Percentiles rank a stretch among this genome's conserved stretches.
These are phyloP conservation scores for Sebastes baramenuke DNA, from an alignment of 2,797 vertebrate species.

Conservation along the genomic window DNA sequence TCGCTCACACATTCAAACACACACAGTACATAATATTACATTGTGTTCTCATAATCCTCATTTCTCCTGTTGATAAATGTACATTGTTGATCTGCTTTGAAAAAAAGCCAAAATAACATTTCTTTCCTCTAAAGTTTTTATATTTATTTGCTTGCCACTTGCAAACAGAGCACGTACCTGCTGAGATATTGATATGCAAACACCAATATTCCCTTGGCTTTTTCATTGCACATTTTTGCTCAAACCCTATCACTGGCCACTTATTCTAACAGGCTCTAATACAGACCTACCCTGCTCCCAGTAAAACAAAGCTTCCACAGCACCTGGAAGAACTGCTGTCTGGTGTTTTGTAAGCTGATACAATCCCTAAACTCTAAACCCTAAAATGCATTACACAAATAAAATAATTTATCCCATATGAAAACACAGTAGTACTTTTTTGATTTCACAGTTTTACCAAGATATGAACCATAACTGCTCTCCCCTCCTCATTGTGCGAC, in stretches of 20 bases:
- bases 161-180: conserved; percentile 23
- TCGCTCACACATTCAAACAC: background rate
- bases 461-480: conserved; percentile 28
- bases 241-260: conserved; percentile 1
- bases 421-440: conserved; percentile 11
- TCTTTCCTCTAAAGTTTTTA: background rate
- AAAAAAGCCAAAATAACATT: background rate
- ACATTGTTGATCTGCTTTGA: conserved; percentile 1
- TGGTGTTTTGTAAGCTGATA: background rate
- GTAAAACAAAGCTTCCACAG: conserved; percentile 10
- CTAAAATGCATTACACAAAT: conserved; percentile 29
- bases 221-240: conserved; percentile 7
- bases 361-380: background rate
- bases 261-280: conserved; percentile 7
- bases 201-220: conserved; percentile 5
- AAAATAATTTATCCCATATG: conserved; percentile 9
- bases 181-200: conserved; percentile 32
- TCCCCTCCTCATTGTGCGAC: conserved; percentile 4
- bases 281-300: background rate
- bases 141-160: conserved; percentile 11
- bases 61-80: background rate
- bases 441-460: conserved; percentile 15
- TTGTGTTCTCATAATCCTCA: background rate
- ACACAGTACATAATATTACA: background rate
- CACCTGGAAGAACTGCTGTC: background rate